Evolutionary conservation across 2,888 invertebrate genomes (phyloP).

Genomic region (Lasioglossum marginatum): DNA sequence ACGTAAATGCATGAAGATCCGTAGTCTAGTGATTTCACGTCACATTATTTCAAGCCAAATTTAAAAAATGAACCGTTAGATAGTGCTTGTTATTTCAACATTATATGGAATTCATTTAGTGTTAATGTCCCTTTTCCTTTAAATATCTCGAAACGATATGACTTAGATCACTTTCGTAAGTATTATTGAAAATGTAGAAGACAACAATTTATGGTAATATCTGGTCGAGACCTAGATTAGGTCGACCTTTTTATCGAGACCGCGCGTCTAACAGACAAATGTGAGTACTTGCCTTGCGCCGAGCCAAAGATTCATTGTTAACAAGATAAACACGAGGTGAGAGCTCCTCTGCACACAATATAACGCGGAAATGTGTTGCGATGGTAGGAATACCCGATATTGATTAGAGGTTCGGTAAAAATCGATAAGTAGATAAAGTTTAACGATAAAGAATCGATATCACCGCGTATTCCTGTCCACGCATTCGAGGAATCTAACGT

Average conservation of each 20-base stretch:
- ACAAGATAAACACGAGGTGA: not conserved
- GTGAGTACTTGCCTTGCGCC: not conserved
- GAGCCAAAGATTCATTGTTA: not conserved
- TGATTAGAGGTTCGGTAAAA: constrained; percentile 20
- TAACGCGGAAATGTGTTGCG: not conserved
- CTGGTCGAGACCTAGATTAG: not conserved
- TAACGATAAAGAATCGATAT: constrained; percentile 36
- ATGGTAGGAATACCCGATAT: not conserved
- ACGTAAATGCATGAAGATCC: too few species aligned
- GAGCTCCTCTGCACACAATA: not conserved
- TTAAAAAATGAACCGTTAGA: too few species aligned
- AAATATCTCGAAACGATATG: too few species aligned
- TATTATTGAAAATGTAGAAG: not conserved
- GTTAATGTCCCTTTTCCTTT: too few species aligned
- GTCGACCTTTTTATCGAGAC: not conserved
- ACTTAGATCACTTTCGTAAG: too few species aligned
- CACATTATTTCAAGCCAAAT: too few species aligned
- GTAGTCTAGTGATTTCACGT: too few species aligned
- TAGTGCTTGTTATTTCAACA: too few species aligned
- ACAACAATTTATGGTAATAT: not conserved
- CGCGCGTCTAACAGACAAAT: not conserved
- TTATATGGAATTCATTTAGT: too few species aligned
- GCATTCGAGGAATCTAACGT: too few species aligned
- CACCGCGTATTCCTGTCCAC: constrained; percentile 6
- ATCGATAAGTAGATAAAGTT: constrained; percentile 30